These are phyloP conservation scores for Mormyrus iriodes DNA, from an alignment of 2,113 vertebrate genomes.

Conservation along the genomic window DNA sequence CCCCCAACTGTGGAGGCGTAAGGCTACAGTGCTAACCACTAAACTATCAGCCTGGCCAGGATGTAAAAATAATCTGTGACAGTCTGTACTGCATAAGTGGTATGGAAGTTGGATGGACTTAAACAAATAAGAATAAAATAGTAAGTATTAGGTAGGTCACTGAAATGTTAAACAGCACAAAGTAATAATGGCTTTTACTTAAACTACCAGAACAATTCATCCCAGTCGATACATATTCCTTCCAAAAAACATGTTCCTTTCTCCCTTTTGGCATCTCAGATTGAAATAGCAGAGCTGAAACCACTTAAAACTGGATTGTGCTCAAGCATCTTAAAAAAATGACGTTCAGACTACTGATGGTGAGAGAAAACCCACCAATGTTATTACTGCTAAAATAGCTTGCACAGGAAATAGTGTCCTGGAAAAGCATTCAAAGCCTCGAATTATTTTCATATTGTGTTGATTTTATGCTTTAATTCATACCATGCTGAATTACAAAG, in stretches of 20 bases:
- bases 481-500: background rate
- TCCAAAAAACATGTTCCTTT: background rate
- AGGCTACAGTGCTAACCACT: background rate
- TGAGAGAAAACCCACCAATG: slow-evolving; percentile 11
- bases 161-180: background rate
- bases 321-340: background rate
- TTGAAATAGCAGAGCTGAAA: background rate
- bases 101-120: background rate
- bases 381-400: slow-evolving; percentile 1
- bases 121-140: background rate
- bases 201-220: background rate
- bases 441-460: background rate
- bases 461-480: background rate
- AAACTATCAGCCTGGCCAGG: background rate
- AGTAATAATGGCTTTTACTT: background rate
- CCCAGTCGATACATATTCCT: background rate
- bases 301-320: background rate
- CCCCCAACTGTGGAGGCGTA: background rate
- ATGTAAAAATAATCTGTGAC: background rate
- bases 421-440: background rate
- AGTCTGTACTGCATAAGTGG: background rate
- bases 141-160: background rate
- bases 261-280: background rate
- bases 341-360: background rate
- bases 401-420: background rate